These are phyloP conservation scores for Echeneis naucrates DNA, from an alignment of 2,797 vertebrate species.

Conservation along the genomic window DNA sequence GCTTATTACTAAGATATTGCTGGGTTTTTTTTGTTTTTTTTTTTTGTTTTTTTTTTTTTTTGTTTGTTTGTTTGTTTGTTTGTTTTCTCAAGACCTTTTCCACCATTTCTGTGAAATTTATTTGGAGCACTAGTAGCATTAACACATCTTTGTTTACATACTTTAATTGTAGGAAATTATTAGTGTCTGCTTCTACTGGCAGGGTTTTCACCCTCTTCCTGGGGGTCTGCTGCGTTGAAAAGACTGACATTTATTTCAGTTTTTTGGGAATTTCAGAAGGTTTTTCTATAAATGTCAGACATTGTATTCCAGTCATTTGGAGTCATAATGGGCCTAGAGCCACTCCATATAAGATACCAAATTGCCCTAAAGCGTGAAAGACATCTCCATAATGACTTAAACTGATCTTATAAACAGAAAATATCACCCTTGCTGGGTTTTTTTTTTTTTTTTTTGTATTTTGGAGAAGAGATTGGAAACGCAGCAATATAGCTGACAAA, in stretches of 20 bases:
- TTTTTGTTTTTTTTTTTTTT: too few species aligned
- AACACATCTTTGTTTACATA: not conserved
- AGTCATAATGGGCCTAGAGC: conserved; percentile 2
- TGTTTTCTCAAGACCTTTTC: not conserved
- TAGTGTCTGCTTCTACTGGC: not conserved
- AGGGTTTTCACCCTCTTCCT: conserved; percentile 25
- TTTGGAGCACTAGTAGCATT: not conserved
- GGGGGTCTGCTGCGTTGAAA: too few species aligned
- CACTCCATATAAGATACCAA: conserved; percentile 35
- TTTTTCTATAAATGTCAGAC: not conserved
- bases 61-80: too few species aligned
- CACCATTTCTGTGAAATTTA: not conserved
- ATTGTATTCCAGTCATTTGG: conserved; percentile 12
- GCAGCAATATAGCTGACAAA: conserved; percentile 29
- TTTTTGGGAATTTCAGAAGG: not conserved
- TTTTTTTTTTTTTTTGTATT: conserved; percentile 10
- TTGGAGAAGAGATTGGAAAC: conserved; percentile 12
- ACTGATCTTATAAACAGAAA: conserved; percentile 22
- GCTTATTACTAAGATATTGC: too few species aligned
- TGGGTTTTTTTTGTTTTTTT: too few species aligned
- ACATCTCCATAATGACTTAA: conserved; percentile 30
- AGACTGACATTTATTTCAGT: conserved; percentile 4
- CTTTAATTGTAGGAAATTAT: conserved; percentile 6
- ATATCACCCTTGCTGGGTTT: not conserved
- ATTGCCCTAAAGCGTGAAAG: conserved; percentile 19